Percentiles rank a stretch among this genome's conserved stretches.
Conservation (phyloP, 2,113 vertebrate species). For the Lepus timidus region DNA sequence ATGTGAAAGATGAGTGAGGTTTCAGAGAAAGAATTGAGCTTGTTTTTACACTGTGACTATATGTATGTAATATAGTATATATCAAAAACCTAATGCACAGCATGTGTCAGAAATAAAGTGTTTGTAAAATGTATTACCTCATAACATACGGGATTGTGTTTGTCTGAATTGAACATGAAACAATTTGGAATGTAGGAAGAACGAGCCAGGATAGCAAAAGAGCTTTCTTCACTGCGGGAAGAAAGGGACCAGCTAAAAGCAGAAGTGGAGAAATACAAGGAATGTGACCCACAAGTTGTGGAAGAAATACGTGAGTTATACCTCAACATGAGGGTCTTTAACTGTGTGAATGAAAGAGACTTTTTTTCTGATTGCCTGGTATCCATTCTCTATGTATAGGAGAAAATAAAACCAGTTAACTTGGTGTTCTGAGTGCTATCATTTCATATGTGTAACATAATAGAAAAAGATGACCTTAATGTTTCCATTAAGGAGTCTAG, state of each 20-base stretch:
- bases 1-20: conserved; percentile 4
- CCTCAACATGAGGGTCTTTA: not conserved
- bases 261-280: conserved; percentile 94
- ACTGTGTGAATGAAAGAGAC: not conserved
- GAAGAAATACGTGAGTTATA: conserved; percentile 95
- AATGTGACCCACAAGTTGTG: conserved; percentile 96
- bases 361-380: conserved; percentile 31
- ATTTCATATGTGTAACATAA: not conserved
- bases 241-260: conserved; percentile 89
- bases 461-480: not conserved
- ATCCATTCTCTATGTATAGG: not conserved
- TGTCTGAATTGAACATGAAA: conserved; percentile 3
- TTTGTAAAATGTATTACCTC: conserved; percentile 36
- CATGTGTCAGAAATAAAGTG: conserved; percentile 22
- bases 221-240: conserved; percentile 90
- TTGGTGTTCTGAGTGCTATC: not conserved
- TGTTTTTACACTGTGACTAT: not conserved
- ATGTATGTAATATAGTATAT: not conserved
- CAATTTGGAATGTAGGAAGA: conserved; percentile 89
- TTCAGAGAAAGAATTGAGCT: conserved; percentile 31
- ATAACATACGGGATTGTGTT: conserved; percentile 19
- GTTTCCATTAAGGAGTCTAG: conserved; percentile 17
- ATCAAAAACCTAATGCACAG: not conserved
- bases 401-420: conserved; percentile 15
- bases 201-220: conserved; percentile 88